A percentile compares a stretch with the other conserved stretches of the same genome.
Evolutionary conservation across 2,888 invertebrate genomes (phyloP).

Genomic region (Cephus runcator): DNA sequence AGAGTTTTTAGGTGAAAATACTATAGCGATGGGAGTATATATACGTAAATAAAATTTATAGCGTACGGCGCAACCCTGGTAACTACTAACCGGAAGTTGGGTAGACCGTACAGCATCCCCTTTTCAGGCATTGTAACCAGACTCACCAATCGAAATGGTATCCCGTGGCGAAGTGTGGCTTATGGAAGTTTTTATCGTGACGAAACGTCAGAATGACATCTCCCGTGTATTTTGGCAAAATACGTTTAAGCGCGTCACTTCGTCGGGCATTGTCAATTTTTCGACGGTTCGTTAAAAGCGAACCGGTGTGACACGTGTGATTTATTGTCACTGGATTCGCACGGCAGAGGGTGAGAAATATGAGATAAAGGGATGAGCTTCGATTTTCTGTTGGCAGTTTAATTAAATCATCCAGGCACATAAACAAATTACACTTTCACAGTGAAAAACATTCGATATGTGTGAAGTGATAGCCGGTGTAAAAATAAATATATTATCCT

Average conservation of each 20-base stretch:
- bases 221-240: neutral
- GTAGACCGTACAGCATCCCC: neutral
- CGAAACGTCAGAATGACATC: neutral
- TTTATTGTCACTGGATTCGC: neutral
- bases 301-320: neutral
- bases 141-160: neutral
- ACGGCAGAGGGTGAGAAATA: neutral
- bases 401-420: neutral
- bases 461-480: neutral
- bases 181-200: neutral
- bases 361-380: neutral
- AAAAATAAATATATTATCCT: neutral
- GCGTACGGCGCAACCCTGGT: neutral
- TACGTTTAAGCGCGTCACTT: neutral
- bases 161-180: neutral
- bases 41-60: neutral
- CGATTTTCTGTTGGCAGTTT: neutral
- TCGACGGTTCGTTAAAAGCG: slow-evolving; percentile 33
- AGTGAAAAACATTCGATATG: neutral
- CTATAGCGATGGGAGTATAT: neutral
- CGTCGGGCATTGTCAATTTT: neutral
- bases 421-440: neutral
- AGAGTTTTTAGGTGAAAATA: neutral
- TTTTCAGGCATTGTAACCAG: neutral
- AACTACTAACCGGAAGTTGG: neutral